Percentiles rank a stretch among this genome's conserved stretches.
phyloP scores from a whole-genome alignment of 2,888 invertebrate species.

The Synergus itoensis region DNA sequence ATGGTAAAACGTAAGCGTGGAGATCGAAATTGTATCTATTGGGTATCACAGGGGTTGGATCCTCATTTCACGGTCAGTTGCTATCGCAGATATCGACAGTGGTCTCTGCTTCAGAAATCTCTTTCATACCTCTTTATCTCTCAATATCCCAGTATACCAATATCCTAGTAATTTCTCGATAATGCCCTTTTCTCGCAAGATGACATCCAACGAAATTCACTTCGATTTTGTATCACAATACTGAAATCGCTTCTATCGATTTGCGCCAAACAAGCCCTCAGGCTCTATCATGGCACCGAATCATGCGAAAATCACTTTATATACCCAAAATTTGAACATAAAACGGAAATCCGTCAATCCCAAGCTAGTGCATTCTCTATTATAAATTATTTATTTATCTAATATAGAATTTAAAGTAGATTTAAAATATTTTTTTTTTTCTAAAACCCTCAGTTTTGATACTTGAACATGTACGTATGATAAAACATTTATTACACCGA shows the following conservation, averaged over 20 bases:
- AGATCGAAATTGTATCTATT: background rate
- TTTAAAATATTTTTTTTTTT: no score
- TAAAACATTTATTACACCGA: no score
- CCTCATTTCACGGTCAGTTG: slow-evolving; percentile 32
- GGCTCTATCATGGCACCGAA: slow-evolving; percentile 22
- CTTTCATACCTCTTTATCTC: slow-evolving; percentile 35
- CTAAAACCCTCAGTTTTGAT: no score
- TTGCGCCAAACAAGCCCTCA: slow-evolving; percentile 1
- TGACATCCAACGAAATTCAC: slow-evolving; percentile 15
- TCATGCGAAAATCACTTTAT: slow-evolving; percentile 35
- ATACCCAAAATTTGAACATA: slow-evolving; percentile 2
- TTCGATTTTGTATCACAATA: slow-evolving; percentile 35
- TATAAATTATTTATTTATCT: background rate
- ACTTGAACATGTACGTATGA: no score
- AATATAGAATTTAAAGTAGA: no score
- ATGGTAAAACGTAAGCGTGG: background rate
- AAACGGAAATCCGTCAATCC: slow-evolving; percentile 18
- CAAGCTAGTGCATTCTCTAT: background rate
- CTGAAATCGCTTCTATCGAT: slow-evolving; percentile 19
- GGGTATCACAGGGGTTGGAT: slow-evolving; percentile 15
- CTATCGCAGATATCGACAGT: slow-evolving; percentile 11
- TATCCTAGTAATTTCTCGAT: slow-evolving; percentile 34
- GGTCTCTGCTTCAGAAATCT: slow-evolving; percentile 8
- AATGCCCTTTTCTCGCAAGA: slow-evolving; percentile 11
- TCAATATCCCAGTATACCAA: background rate